These are phyloP conservation scores for Sinohyriopsis cumingii DNA, from an alignment of 2,888 invertebrate species.

Conservation along the genomic window DNA sequence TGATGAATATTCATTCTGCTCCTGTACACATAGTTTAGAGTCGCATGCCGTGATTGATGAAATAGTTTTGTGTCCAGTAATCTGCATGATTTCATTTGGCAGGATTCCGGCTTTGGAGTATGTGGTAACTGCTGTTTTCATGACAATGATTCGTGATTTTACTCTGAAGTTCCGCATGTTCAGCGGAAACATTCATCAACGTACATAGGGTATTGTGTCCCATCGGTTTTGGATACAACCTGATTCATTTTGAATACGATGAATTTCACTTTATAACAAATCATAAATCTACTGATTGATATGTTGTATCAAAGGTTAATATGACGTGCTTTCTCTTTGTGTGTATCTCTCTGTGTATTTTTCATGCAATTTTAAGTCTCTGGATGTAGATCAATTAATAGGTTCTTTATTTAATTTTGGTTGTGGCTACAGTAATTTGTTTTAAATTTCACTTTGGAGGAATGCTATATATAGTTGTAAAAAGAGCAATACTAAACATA, in stretches of 20 bases:
- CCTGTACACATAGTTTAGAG: not conserved
- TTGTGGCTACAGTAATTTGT: too few species aligned
- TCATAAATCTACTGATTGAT: too few species aligned
- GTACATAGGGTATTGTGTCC: not conserved
- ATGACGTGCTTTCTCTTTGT: too few species aligned
- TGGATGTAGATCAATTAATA: too few species aligned
- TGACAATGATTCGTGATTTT: not conserved
- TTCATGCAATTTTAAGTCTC: too few species aligned
- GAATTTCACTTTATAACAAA: too few species aligned
- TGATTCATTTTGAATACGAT: not conserved
- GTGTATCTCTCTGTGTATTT: too few species aligned
- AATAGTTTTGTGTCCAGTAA: not conserved
- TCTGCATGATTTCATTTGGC: not conserved
- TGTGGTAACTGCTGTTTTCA: not conserved
- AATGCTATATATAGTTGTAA: too few species aligned
- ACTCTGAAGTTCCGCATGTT: not conserved
- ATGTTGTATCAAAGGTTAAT: too few species aligned
- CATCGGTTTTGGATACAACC: slow-evolving; percentile 1
- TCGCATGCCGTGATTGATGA: not conserved
- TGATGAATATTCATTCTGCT: too few species aligned
- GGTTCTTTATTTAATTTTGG: too few species aligned
- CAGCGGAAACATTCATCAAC: not conserved
- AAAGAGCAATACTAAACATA: not conserved
- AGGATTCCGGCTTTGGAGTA: not conserved
- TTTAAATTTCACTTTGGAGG: too few species aligned